Conservation (phyloP, 2,888 invertebrate species). For the Petrolisthes manimaculis region DNA sequence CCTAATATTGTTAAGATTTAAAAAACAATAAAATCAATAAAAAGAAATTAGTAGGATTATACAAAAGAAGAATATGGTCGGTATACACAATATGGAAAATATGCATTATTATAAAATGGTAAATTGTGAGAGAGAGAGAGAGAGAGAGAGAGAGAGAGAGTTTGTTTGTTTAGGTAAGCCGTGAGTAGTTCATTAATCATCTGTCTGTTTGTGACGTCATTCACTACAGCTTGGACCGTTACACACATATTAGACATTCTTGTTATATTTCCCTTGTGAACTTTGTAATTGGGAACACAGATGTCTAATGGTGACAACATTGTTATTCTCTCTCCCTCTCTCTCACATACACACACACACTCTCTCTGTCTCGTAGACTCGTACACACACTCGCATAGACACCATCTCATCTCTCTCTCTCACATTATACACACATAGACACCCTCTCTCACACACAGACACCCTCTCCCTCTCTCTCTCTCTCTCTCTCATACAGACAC, state of each 20-base stretch:
- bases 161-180: too few relatives aligned
- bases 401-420: background rate
- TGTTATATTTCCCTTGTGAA: background rate
- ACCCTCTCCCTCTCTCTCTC: background rate
- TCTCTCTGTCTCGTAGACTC: too few relatives aligned
- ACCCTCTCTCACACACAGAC: background rate
- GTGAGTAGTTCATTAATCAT: too few relatives aligned
- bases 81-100: background rate
- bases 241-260: background rate
- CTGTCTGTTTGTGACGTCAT: background rate
- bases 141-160: conserved; percentile 10
- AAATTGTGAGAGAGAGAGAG: conserved; percentile 17
- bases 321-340: too few relatives aligned
- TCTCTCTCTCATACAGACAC: background rate
- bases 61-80: background rate
- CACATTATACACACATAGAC: background rate
- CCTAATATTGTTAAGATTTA: too few relatives aligned
- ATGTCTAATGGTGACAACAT: too few relatives aligned
- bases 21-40: background rate
- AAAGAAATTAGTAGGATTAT: background rate
- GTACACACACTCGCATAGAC: too few relatives aligned
- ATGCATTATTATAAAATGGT: background rate
- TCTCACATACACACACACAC: background rate
- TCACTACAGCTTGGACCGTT: background rate
- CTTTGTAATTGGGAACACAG: too few relatives aligned